phyloP scores from a whole-genome alignment of 37 sponge, comb jelly and placozoan species.

The Beroe ovata region DNA sequence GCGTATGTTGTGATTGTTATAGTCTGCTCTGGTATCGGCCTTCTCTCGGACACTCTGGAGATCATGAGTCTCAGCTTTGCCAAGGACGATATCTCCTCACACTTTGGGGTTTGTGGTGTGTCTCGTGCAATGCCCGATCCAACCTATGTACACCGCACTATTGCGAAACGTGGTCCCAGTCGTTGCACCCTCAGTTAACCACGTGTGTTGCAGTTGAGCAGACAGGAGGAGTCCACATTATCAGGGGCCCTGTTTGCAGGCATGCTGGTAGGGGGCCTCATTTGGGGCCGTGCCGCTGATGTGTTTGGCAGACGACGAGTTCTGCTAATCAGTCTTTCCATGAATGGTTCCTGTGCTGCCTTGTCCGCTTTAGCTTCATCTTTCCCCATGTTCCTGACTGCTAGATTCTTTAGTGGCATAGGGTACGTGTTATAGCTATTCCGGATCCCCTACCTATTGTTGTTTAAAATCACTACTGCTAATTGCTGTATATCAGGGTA shows the following conservation, averaged over 20 bases:
- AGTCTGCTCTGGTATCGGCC: conserved; percentile 7
- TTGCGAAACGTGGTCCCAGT: too few relatives aligned
- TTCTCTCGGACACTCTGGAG: conserved; percentile 37
- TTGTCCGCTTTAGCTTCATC: conserved; percentile 78
- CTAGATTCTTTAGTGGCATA: conserved; percentile 87
- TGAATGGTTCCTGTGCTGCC: conserved; percentile 84
- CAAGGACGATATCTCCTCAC: neutral
- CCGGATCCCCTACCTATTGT: too few relatives aligned
- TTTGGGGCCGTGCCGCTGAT: conserved; percentile 88
- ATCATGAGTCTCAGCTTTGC: conserved; percentile 63
- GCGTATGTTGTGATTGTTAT: neutral
- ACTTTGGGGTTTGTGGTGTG: neutral
- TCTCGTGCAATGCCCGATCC: too few relatives aligned
- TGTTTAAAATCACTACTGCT: too few relatives aligned
- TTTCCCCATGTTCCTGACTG: conserved; percentile 75
- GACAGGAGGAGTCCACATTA: conserved; percentile 48
- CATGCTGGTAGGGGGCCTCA: conserved; percentile 89
- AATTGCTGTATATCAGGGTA: too few relatives aligned
- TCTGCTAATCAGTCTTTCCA: conserved; percentile 75
- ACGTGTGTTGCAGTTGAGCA: too few relatives aligned
- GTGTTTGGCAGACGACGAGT: conserved; percentile 76
- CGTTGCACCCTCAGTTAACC: too few relatives aligned
- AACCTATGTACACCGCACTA: too few relatives aligned
- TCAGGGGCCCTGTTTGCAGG: conserved; percentile 69
- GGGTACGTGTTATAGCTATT: conserved; percentile 76